Base-by-base conservation (phyloP, 2,888 invertebrate genomes). In the Meliscaeva auricollis region DNA sequence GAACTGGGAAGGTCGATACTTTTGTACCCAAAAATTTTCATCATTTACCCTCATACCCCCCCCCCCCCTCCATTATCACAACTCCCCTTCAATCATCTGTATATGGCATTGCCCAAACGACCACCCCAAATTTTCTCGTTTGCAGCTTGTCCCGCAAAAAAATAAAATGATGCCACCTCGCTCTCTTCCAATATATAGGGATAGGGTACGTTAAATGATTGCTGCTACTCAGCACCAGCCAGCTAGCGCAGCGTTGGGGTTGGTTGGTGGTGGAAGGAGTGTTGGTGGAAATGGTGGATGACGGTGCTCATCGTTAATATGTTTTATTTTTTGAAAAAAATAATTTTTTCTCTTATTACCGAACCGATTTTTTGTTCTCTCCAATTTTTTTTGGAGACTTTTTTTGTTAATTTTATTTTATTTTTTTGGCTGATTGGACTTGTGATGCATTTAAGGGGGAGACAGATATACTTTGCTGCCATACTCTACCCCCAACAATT, bases 1-100 rank as follows among this genome's bases (percentile, higher is more conserved):
- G 75, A 84, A 80, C 84, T 75, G 84, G 56, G 80, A 80, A 84
- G 75, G 84, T 84, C 75, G 84, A 84, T 84, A 84, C 64, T 84
- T 70, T 70, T 84, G 74, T 64, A 75, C 75, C 80, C 70, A 60
- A 48, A 38, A 20, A 30, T 30, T 26, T 52, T 30, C 22, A 13
- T 54, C 64, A 35, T 56, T 44, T 50, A 64, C 52, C 60, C 52
- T 46, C 44, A 44, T 35, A 38, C 58, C 17, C 17, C 15, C 11
- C 20, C 5, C 13, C 26, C n/a, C 11, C 30, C 30, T 3, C 4
- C 38, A 38, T 13, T 3, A 56, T 56, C 58, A 58, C 38, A 35
- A 58, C 35, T 58, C 35, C 58, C 58, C 38, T 35, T 20, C 20
- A 35, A 35, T 62, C 26, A 44, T 44, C 26, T 22, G 2, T 3